Evolutionary conservation across 2,113 vertebrate species (phyloP).

Genomic region (Prietella phreatophila): DNA sequence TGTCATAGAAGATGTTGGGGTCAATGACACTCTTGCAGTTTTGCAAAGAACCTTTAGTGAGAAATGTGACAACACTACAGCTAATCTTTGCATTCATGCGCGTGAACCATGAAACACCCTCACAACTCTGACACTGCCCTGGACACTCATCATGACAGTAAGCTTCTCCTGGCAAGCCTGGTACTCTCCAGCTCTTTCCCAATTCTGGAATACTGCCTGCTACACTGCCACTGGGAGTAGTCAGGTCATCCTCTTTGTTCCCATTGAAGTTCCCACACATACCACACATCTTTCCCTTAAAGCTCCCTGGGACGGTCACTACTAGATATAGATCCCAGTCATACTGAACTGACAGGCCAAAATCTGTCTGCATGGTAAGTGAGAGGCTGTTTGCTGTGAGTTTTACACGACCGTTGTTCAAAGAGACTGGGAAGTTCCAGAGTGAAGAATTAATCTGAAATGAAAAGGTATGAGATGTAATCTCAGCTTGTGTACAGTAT

Average conservation of each 20-base stretch:
- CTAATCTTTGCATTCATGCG: slow-evolving; percentile 10
- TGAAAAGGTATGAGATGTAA: background rate
- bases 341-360: slow-evolving; percentile 64
- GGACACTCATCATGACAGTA: slow-evolving; percentile 51
- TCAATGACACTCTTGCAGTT: slow-evolving; percentile 58
- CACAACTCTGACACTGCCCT: slow-evolving; percentile 17
- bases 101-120: background rate
- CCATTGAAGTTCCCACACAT: slow-evolving; percentile 76
- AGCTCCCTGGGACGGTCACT: slow-evolving; percentile 64
- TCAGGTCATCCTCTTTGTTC: slow-evolving; percentile 67
- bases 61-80: slow-evolving; percentile 14
- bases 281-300: slow-evolving; percentile 57
- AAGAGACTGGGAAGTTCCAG: slow-evolving; percentile 45
- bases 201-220: slow-evolving; percentile 44
- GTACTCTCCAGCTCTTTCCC: slow-evolving; percentile 68
- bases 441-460: slow-evolving; percentile 50
- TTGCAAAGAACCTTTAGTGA: slow-evolving; percentile 55
- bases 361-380: slow-evolving; percentile 57
- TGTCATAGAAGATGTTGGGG: slow-evolving; percentile 50
- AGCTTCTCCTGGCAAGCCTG: slow-evolving; percentile 44
- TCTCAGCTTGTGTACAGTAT: background rate
- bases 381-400: slow-evolving; percentile 55
- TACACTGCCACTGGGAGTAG: slow-evolving; percentile 37
- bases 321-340: slow-evolving; percentile 60
- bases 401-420: slow-evolving; percentile 32